Percentiles rank a stretch among this genome's conserved stretches.
Conservation (phyloP, 1,140 invertebrate species). For the Caenorhabditis remanei region DNA sequence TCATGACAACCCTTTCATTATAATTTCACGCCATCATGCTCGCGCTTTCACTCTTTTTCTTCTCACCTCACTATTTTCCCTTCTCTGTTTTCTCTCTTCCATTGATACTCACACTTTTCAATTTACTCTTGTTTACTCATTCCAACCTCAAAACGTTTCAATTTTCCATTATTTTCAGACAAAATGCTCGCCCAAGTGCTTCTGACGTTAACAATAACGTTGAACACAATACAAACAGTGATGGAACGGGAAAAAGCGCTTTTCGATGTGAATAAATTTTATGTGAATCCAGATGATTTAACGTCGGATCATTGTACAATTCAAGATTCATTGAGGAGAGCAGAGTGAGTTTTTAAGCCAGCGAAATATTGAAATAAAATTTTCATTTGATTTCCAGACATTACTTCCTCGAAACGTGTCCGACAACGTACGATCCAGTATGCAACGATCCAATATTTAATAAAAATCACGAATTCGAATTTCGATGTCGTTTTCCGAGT, state of each 20-base stretch:
- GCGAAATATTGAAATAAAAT: background rate
- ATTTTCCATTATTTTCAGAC: constrained; percentile 6
- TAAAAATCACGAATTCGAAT: constrained; percentile 14
- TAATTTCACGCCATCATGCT: no score
- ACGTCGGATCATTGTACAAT: background rate
- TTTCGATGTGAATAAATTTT: background rate
- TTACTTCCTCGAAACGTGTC: background rate
- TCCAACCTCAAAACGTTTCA: background rate
- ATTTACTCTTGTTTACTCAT: background rate
- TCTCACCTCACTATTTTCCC: background rate
- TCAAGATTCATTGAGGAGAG: background rate
- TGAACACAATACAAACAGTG: background rate
- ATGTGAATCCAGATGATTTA: background rate
- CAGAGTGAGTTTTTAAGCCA: background rate
- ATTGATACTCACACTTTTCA: background rate
- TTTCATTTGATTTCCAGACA: background rate
- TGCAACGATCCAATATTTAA: constrained; percentile 31
- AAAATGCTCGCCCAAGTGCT: constrained; percentile 11
- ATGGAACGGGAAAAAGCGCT: background rate
- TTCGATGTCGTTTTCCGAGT: constrained; percentile 32
- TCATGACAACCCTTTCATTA: no score
- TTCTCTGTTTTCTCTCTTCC: background rate
- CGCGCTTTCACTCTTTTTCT: background rate
- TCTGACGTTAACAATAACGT: background rate
- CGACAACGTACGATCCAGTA: background rate